Evolutionary conservation across 37 sponge, comb jelly and placozoan species (phyloP).

Genomic region (Eunapius fragilis): DNA sequence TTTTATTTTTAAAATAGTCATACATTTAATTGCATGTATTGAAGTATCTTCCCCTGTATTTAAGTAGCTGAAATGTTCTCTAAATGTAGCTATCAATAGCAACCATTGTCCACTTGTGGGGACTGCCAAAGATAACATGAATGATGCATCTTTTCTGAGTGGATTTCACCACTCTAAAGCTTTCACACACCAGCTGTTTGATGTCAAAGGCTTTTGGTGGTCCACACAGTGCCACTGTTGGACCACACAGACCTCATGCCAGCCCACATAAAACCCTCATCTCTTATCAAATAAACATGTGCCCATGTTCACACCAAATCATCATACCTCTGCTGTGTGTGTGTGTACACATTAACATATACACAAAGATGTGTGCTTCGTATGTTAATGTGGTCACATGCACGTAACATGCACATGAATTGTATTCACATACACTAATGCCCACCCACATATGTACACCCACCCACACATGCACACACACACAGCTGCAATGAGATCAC

Average conservation of each 20-base stretch:
- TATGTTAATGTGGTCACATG: not conserved
- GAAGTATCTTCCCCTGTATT: too few relatives aligned
- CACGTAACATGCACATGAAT: too few relatives aligned
- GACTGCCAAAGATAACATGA: too few relatives aligned
- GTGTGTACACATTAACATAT: not conserved
- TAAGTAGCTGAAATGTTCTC: too few relatives aligned
- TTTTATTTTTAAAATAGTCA: too few relatives aligned
- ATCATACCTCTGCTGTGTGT: not conserved
- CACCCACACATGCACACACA: constrained; percentile 4
- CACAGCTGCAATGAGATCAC: constrained; percentile 15
- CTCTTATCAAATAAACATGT: not conserved
- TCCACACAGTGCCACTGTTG: not conserved
- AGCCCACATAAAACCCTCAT: not conserved
- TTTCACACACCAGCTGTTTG: not conserved
- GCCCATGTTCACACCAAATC: constrained; percentile 10
- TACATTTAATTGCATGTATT: too few relatives aligned
- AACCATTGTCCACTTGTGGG: too few relatives aligned
- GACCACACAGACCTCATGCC: not conserved
- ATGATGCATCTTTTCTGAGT: too few relatives aligned
- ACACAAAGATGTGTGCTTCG: not conserved
- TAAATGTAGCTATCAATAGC: too few relatives aligned
- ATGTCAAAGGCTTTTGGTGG: not conserved
- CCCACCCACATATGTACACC: not conserved
- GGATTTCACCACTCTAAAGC: not conserved
- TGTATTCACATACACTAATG: not conserved